These are phyloP conservation scores for Mesitornis unicolor DNA, from an alignment of 2,113 vertebrate species.

Conservation along the genomic window DNA sequence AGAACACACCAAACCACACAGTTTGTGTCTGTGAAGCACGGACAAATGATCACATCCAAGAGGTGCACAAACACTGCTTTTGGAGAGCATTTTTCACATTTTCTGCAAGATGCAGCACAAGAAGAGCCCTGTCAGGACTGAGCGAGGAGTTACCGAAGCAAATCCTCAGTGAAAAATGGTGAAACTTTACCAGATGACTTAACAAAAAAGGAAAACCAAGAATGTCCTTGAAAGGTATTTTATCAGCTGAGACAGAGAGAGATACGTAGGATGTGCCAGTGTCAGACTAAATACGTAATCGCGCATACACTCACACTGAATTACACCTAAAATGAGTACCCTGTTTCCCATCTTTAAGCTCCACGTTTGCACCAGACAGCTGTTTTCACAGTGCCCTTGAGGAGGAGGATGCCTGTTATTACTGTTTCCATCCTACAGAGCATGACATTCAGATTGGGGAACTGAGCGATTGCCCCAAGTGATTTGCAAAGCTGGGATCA, in stretches of 20 bases:
- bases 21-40: not conserved
- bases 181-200: no score
- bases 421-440: not conserved
- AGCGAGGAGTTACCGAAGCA: not conserved
- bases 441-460: not conserved
- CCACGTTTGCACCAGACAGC: not conserved
- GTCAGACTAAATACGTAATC: not conserved
- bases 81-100: not conserved
- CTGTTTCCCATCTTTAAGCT: not conserved
- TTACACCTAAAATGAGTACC: not conserved
- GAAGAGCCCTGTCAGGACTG: not conserved
- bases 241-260: not conserved
- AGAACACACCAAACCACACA: no score
- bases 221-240: not conserved
- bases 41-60: not conserved
- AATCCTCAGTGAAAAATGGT: not conserved
- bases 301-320: not conserved
- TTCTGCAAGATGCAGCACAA: not conserved
- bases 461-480: not conserved
- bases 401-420: not conserved
- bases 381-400: not conserved
- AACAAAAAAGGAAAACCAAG: not conserved
- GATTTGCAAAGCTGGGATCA: not conserved
- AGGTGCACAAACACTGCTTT: not conserved
- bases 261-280: not conserved